These are phyloP conservation scores for Sebastes schlegelii DNA, from an alignment of 2,113 vertebrate genomes.

Conservation along the genomic window DNA sequence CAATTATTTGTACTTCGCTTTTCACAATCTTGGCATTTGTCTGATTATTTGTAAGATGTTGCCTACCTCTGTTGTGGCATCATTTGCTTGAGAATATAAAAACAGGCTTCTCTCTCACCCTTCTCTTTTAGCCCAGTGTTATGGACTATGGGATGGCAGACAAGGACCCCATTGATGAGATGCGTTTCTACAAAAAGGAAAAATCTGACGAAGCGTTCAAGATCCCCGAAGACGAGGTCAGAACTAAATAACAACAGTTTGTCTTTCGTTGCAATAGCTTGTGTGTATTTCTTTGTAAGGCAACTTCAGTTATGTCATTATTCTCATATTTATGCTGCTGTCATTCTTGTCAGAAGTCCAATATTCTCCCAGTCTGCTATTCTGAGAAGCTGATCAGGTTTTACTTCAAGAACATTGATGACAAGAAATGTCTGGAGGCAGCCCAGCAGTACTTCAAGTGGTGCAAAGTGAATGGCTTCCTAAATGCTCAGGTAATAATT, in stretches of 20 bases:
- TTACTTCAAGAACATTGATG: too few relatives aligned
- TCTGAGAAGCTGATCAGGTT: too few relatives aligned
- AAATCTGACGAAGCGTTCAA: slow-evolving; percentile 70
- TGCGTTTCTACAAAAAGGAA: slow-evolving; percentile 90
- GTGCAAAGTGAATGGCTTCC: too few relatives aligned
- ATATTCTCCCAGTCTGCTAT: too few relatives aligned
- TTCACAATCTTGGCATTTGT: too few relatives aligned
- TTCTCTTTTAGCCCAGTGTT: slow-evolving; percentile 87
- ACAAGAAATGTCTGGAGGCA: too few relatives aligned
- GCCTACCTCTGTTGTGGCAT: background rate
- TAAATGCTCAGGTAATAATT: slow-evolving; percentile 83
- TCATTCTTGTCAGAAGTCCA: too few relatives aligned
- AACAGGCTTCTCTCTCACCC: background rate
- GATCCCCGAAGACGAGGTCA: slow-evolving; percentile 87
- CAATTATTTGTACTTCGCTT: background rate
- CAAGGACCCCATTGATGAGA: slow-evolving; percentile 91
- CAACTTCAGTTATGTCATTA: background rate
- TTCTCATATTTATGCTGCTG: background rate
- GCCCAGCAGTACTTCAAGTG: too few relatives aligned
- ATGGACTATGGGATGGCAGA: slow-evolving; percentile 98
- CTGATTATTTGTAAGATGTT: background rate
- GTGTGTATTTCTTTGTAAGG: background rate
- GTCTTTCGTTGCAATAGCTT: background rate
- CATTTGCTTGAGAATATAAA: background rate
- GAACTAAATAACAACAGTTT: background rate